Evolutionary conservation across 2,797 vertebrate species (phyloP).

Genomic region (Poeciliopsis infans): DNA sequence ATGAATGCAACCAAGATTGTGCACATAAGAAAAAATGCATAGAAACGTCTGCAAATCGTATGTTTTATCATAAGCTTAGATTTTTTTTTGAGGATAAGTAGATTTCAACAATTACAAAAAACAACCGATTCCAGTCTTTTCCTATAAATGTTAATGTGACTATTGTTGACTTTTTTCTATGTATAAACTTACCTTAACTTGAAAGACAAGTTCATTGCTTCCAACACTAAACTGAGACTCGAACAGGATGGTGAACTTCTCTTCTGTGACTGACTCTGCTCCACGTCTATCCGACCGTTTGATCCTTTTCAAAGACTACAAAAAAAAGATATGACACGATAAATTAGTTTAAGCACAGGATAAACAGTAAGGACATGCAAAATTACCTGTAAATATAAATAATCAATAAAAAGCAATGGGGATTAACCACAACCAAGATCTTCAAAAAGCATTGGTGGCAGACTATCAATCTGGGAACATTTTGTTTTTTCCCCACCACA

Average conservation of each 20-base stretch:
- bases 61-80: neutral
- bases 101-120: neutral
- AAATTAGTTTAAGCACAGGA: neutral
- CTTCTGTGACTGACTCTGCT: conserved; percentile 95
- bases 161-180: neutral
- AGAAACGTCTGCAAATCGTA: neutral
- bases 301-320: conserved; percentile 94
- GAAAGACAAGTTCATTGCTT: conserved; percentile 96
- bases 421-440: neutral
- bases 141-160: neutral
- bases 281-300: conserved; percentile 95
- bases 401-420: no score
- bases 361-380: conserved; percentile 15
- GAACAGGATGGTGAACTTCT: conserved; percentile 97
- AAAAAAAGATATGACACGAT: neutral
- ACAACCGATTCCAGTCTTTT: neutral
- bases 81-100: neutral
- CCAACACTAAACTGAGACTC: conserved; percentile 98
- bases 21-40: neutral
- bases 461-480: neutral
- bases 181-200: conserved; percentile 87
- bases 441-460: neutral
- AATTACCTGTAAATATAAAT: conserved; percentile 9
- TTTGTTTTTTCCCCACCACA: neutral
- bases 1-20: neutral